Evolutionary conservation across 2,797 vertebrate genomes (phyloP).

Genomic region (Sandelia bainsii): DNA sequence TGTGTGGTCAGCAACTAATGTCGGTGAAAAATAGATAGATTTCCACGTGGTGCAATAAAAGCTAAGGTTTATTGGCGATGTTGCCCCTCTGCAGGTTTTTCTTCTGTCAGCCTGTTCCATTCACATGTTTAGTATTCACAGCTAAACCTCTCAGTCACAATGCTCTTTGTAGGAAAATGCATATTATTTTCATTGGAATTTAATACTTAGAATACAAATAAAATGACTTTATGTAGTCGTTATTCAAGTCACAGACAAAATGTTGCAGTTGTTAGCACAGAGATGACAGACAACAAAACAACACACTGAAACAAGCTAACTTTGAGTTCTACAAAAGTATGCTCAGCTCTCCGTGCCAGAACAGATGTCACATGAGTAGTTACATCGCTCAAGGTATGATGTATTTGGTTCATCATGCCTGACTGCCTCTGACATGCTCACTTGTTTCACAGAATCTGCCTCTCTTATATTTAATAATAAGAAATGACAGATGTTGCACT

Average conservation of each 20-base stretch:
- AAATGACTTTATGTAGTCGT: neutral
- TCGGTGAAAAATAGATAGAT: neutral
- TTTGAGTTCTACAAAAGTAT: conserved; percentile 21
- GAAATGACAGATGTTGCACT: conserved; percentile 67
- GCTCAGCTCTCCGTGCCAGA: conserved; percentile 53
- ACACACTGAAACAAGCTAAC: neutral
- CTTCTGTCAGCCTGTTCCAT: conserved; percentile 5
- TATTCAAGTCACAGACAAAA: neutral
- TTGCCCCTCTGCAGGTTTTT: conserved; percentile 2
- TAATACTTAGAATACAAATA: neutral
- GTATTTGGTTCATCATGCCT: conserved; percentile 71
- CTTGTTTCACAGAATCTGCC: conserved; percentile 63
- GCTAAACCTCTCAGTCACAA: neutral
- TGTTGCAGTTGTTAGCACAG: neutral
- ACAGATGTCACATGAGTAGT: conserved; percentile 71
- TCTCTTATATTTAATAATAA: conserved; percentile 62
- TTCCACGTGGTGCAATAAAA: conserved; percentile 7
- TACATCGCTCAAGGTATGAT: conserved; percentile 72
- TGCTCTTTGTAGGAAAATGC: neutral
- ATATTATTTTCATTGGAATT: neutral
- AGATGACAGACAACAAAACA: neutral
- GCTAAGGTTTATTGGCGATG: conserved; percentile 8
- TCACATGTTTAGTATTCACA: neutral
- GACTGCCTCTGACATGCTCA: conserved; percentile 66
- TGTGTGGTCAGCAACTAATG: conserved; percentile 11